These are phyloP conservation scores for Drosophila neoperkinsi DNA, from an alignment of 2,888 invertebrate species.

Conservation along the genomic window DNA sequence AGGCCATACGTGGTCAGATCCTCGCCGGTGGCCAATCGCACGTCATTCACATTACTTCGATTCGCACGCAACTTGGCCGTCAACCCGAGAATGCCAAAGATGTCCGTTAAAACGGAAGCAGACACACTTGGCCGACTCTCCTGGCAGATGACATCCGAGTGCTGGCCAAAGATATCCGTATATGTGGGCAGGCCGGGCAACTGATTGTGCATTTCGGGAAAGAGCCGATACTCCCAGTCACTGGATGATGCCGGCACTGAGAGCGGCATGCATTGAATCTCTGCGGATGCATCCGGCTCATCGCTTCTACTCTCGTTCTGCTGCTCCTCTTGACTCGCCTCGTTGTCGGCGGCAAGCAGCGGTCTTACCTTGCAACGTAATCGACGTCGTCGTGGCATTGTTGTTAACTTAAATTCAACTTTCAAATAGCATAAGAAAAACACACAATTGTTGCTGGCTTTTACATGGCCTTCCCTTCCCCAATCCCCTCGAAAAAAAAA, in stretches of 20 bases:
- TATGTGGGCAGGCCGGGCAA: constrained; percentile 54
- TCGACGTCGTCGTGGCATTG: constrained; percentile 67
- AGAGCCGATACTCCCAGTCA: constrained; percentile 57
- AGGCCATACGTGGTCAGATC: constrained; percentile 63
- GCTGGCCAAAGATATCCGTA: constrained; percentile 63
- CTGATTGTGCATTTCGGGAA: constrained; percentile 61
- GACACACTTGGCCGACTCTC: background rate
- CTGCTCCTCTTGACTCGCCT: constrained; percentile 35
- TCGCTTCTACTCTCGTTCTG: constrained; percentile 26
- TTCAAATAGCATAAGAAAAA: constrained; percentile 21
- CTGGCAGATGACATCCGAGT: constrained; percentile 31
- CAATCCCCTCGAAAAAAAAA: background rate
- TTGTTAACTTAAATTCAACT: constrained; percentile 44
- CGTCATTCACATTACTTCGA: constrained; percentile 11
- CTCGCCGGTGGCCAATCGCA: constrained; percentile 54
- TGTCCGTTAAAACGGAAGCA: constrained; percentile 20
- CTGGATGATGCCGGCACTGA: background rate
- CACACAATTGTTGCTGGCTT: constrained; percentile 35
- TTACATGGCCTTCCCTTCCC: constrained; percentile 29
- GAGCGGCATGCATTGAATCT: background rate
- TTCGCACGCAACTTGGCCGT: constrained; percentile 33
- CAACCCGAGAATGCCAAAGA: constrained; percentile 49
- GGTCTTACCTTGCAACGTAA: constrained; percentile 59
- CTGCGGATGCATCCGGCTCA: constrained; percentile 10
- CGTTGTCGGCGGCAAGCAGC: constrained; percentile 31